Evolutionary conservation across 1,140 invertebrate species (phyloP).

Genomic region (Drosophila chauvacae): DNA sequence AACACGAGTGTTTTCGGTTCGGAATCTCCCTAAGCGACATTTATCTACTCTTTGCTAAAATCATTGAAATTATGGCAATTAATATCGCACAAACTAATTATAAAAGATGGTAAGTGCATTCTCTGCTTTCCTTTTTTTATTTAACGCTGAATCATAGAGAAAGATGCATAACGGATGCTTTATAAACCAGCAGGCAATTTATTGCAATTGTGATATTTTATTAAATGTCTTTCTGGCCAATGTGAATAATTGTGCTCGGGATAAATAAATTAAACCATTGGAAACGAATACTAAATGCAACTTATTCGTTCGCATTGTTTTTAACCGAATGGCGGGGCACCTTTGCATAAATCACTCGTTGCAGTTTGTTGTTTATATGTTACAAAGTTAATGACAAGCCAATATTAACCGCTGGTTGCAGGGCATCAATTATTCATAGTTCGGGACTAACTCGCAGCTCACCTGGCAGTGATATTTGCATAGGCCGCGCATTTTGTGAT

Average conservation of each 20-base stretch:
- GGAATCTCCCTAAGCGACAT: background rate
- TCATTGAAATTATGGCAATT: background rate
- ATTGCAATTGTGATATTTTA: background rate
- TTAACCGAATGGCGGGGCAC: background rate
- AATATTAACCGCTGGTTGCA: conserved; percentile 7
- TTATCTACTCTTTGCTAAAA: conserved; percentile 1
- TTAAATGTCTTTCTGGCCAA: background rate
- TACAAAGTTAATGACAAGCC: conserved; percentile 3
- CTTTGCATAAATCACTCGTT: background rate
- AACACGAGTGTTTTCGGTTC: conserved; percentile 10
- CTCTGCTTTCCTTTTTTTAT: background rate
- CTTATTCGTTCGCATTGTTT: background rate
- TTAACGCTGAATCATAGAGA: background rate
- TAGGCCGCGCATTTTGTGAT: conserved; percentile 77
- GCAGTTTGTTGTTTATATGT: background rate
- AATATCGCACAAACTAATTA: background rate
- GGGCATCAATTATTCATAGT: conserved; percentile 32
- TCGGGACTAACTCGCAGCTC: conserved; percentile 28
- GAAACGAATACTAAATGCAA: conserved; percentile 7
- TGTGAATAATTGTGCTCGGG: background rate
- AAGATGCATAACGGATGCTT: background rate
- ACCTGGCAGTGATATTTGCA: conserved; percentile 66
- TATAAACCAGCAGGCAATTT: background rate
- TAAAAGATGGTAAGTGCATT: background rate
- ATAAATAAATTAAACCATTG: background rate